Conservation (phyloP, 2,113 vertebrate species). For the Alethe castanea region DNA sequence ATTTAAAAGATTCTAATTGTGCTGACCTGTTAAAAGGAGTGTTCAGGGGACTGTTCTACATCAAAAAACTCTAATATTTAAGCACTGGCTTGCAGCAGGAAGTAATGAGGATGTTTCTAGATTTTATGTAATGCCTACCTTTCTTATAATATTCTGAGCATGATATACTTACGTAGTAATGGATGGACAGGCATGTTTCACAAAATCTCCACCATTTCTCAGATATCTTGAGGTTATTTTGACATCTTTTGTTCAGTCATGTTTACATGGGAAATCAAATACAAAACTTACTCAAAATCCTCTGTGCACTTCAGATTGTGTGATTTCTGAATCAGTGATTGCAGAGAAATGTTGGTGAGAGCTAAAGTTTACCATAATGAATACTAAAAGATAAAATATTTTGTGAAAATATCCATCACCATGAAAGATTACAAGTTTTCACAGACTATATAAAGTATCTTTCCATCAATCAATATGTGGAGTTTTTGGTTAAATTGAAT, state of each 20-base stretch:
- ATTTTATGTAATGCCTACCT: background rate
- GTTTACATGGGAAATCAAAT: background rate
- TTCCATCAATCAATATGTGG: background rate
- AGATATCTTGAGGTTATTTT: background rate
- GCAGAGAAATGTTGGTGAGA: background rate
- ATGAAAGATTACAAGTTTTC: background rate
- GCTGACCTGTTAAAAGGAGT: background rate
- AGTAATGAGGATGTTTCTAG: background rate
- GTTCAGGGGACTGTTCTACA: background rate
- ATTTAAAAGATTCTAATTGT: constrained; percentile 2
- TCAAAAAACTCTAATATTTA: background rate
- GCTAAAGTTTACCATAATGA: background rate
- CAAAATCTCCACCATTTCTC: background rate
- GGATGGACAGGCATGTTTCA: background rate
- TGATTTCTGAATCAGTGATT: background rate
- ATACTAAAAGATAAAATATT: background rate
- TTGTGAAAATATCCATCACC: background rate
- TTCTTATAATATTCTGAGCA: background rate
- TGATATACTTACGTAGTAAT: background rate
- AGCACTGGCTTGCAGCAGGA: background rate
- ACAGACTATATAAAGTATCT: background rate
- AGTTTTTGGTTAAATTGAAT: background rate
- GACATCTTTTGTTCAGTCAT: background rate
- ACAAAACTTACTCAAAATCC: background rate
- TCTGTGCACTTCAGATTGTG: background rate